Evolutionary conservation across 2,113 vertebrate species (phyloP).

Genomic region (Gymnogyps californianus): DNA sequence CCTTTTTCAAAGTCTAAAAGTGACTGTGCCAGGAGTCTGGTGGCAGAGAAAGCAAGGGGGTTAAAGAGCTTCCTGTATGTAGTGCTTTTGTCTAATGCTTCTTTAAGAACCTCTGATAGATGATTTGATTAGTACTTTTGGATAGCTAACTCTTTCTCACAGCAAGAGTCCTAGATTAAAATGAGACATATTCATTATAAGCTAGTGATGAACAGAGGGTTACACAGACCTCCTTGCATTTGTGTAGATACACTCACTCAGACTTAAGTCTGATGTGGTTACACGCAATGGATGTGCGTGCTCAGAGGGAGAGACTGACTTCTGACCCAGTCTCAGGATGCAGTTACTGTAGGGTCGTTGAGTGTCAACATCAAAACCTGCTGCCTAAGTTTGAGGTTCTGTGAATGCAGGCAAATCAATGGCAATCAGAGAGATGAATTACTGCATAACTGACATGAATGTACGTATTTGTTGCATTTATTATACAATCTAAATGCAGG

Average conservation of each 20-base stretch:
- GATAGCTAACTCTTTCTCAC: not conserved
- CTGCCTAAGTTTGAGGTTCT: not conserved
- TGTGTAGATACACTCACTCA: not conserved
- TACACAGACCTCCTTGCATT: not conserved
- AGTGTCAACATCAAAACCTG: not conserved
- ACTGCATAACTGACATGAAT: not conserved
- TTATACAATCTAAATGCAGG: not conserved
- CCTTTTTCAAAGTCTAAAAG: not conserved
- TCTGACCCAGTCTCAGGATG: not conserved
- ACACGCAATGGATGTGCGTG: not conserved
- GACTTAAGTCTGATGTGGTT: not conserved
- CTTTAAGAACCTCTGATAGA: not conserved
- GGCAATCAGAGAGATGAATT: not conserved
- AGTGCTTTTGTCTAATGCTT: not conserved
- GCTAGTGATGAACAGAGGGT: not conserved
- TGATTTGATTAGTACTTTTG: not conserved
- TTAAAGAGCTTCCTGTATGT: not conserved
- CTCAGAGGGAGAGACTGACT: not conserved
- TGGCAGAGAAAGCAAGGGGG: not conserved
- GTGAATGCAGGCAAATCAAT: not conserved
- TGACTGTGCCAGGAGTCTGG: not conserved
- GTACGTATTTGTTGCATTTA: not conserved
- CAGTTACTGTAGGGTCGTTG: not conserved
- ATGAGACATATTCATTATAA: not conserved
- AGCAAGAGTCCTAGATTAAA: not conserved